Percentiles rank a stretch among this genome's conserved stretches.
These are phyloP conservation scores for Stigmatopora nigra DNA, from an alignment of 2,113 vertebrate genomes.

Conservation along the genomic window DNA sequence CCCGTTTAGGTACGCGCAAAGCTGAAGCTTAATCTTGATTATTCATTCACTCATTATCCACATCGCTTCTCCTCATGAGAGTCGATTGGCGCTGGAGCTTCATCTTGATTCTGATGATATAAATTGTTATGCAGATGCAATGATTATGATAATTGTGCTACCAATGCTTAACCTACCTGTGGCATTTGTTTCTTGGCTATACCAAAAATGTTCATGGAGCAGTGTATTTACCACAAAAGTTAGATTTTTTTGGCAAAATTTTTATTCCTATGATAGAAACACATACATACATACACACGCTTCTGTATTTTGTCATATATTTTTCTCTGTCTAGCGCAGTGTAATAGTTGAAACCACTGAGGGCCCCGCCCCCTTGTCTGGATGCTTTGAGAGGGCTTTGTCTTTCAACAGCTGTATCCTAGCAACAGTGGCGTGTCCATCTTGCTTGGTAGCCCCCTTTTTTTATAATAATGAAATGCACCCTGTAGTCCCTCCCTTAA, in stretches of 20 bases:
- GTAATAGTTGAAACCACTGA: slow-evolving; percentile 78
- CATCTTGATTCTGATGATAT: neutral
- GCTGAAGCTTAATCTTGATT: no score
- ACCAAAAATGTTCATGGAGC: neutral
- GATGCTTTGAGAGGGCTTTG: slow-evolving; percentile 2
- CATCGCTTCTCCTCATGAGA: no score
- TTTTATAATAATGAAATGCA: slow-evolving; percentile 66
- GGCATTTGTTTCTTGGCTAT: neutral
- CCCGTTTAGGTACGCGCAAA: no score
- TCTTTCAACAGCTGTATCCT: slow-evolving; percentile 80
- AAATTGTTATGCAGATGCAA: neutral
- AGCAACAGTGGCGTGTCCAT: slow-evolving; percentile 78
- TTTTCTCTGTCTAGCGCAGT: slow-evolving; percentile 68
- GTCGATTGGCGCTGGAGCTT: no score
- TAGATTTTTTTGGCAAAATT: no score
- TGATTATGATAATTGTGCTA: neutral
- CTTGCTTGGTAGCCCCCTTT: slow-evolving; percentile 81
- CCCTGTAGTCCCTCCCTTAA: slow-evolving; percentile 55
- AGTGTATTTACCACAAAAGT: neutral
- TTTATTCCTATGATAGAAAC: no score
- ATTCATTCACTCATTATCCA: no score
- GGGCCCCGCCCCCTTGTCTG: slow-evolving; percentile 48
- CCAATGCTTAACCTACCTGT: neutral
- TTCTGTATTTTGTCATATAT: neutral
- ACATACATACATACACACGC: no score